Evolutionary conservation across 2,888 invertebrate species (phyloP).

Genomic region (Cataglyphis rosenhaueri): DNA sequence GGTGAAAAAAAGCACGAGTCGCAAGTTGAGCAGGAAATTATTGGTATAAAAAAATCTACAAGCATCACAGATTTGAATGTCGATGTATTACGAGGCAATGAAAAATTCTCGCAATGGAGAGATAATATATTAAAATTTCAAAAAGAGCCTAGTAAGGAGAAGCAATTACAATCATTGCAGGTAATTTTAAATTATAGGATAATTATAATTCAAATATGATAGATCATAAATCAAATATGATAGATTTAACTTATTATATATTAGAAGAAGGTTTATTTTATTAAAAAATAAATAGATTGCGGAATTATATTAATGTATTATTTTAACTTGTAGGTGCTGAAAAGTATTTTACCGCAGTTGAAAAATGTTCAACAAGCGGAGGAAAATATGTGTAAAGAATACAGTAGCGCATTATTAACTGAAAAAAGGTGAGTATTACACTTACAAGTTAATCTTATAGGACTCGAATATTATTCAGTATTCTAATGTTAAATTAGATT

Average conservation of each 20-base stretch:
- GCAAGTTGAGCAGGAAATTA: constrained; percentile 12
- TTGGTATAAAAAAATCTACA: constrained; percentile 61
- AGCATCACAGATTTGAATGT: constrained; percentile 79
- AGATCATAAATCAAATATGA: not conserved
- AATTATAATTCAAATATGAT: not conserved
- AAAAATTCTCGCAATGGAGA: constrained; percentile 82
- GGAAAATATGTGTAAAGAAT: constrained; percentile 75
- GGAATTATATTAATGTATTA: not conserved
- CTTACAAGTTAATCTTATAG: not conserved
- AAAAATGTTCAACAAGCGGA: constrained; percentile 81
- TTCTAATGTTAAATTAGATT: not conserved
- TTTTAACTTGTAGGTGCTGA: constrained; percentile 77
- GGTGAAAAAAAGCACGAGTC: constrained; percentile 10
- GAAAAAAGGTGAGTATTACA: constrained; percentile 58
- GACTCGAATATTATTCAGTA: not conserved
- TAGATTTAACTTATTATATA: not conserved
- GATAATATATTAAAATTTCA: constrained; percentile 81
- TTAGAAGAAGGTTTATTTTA: not conserved
- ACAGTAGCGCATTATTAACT: constrained; percentile 43
- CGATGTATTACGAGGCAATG: constrained; percentile 71
- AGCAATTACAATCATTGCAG: constrained; percentile 82
- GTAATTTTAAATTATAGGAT: constrained; percentile 60
- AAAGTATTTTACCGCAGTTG: constrained; percentile 84
- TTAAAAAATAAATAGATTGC: not conserved
- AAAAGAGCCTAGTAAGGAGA: constrained; percentile 79